phyloP scores from a whole-genome alignment of 1,140 invertebrate genomes.

The Platorchestia sp. region DNA sequence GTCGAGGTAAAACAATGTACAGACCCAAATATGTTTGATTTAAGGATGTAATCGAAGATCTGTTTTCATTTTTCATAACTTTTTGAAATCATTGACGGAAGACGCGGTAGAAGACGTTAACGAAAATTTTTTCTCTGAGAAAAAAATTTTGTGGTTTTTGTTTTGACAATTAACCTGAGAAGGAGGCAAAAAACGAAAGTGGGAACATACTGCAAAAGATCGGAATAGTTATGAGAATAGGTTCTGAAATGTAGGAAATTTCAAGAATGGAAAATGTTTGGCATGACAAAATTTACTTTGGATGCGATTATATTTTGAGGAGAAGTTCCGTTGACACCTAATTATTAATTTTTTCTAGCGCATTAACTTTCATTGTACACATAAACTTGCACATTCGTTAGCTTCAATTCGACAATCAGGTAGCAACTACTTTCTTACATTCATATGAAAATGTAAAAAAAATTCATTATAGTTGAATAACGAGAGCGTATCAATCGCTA shows the following conservation, averaged over 20 bases:
- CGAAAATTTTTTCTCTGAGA: not conserved
- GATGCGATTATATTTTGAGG: not conserved
- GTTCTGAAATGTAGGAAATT: not conserved
- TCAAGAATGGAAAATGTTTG: not conserved
- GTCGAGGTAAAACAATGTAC: no score
- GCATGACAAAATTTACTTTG: not conserved
- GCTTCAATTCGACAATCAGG: no score
- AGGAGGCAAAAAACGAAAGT: not conserved
- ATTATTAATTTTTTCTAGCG: not conserved
- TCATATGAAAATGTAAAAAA: no score
- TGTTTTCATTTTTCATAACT: not conserved
- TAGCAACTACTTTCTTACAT: no score
- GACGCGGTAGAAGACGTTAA: not conserved
- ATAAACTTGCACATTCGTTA: not conserved
- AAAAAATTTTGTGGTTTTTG: not conserved
- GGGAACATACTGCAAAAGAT: not conserved
- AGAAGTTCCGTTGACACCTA: not conserved
- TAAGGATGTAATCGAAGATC: not conserved
- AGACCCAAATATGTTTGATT: no score
- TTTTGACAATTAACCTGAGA: not conserved
- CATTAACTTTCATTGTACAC: not conserved
- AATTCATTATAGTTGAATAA: no score
- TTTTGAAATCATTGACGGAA: not conserved
- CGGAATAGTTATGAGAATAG: not conserved
- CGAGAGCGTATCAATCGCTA: no score